Evolutionary conservation across 37 sponge, comb jelly and placozoan genomes (phyloP), one percentile per base, ranked within the genome.

Genomic region (Bolinopsis microptera): DNA sequence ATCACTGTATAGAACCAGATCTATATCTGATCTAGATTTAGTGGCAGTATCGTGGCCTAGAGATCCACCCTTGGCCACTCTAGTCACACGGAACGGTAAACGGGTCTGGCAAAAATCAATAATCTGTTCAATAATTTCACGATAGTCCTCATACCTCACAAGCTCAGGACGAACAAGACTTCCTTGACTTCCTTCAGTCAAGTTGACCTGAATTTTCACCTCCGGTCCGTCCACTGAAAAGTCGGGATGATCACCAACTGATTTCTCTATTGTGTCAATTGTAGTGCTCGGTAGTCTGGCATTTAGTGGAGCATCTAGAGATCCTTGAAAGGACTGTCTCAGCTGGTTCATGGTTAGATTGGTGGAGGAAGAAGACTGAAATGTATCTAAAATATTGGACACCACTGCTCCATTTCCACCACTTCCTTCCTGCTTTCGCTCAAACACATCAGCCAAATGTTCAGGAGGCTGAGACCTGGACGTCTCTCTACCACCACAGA

Each of bases 401-500:
- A 80, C 38, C 3, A 80, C 82, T 13, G 21, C 82, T 13, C 37
- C 35, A 28, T 35, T 37, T 22, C 82, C 82, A 8, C 3, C 82
- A 35, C 3, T 37, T 32, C 38, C 23, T 1, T 31, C 31, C 23
- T 33, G 35, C 37, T 30, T 33, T 34, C 37, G 16, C 37, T 31
- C 35, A 30, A 80, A 80, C 8, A 80, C 2, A 30, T 80, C 82
- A 80, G 82, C 82, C 37, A 80, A 37, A 28, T 32, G 82, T 34
- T 80, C 82, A 16, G 82, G 82, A 80, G 82, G 82, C 82, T 80
- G 38, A 80, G 36, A 80, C 22, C 82, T 33, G 35, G 82, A 80
- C 1, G 82, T 80, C 82, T 80, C 82, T 35, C 82, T 24, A 80
- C 82, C 82, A 8, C 82, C 82, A 35, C 82, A 80, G 82, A 80